Percentiles rank a stretch among this genome's conserved stretches.
Conservation (phyloP, 1,140 invertebrate genomes). For the Lanistes nyassanus region DNA sequence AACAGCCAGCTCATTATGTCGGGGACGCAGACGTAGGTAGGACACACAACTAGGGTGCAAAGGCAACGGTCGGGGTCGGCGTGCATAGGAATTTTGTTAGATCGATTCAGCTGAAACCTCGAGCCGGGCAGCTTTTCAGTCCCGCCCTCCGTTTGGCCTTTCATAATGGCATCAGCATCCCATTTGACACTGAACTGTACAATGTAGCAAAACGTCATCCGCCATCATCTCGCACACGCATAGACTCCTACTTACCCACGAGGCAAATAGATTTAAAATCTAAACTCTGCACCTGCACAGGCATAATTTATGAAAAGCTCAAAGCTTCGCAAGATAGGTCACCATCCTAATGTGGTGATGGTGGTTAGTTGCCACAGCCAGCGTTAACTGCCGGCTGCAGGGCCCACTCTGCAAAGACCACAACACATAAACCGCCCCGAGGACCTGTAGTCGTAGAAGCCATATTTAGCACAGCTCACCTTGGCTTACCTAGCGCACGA, state of each 20-base stretch:
- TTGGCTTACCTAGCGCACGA: conserved; percentile 24
- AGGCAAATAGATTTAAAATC: conserved; percentile 17
- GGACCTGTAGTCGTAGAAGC: conserved; percentile 23
- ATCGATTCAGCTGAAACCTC: conserved; percentile 2
- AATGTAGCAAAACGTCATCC: conserved; percentile 24
- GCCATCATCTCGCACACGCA: conserved; percentile 13
- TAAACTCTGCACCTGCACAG: conserved; percentile 19
- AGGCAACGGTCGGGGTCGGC: not conserved
- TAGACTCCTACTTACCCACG: conserved; percentile 8
- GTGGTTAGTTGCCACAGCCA: too few relatives aligned
- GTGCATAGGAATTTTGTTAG: conserved; percentile 2
- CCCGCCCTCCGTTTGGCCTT: conserved; percentile 18
- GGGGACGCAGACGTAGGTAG: conserved; percentile 11
- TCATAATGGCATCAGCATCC: conserved; percentile 17
- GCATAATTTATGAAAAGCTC: too few relatives aligned
- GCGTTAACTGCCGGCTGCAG: too few relatives aligned
- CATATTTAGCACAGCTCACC: conserved; percentile 30
- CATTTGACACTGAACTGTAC: conserved; percentile 18
- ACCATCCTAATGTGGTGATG: too few relatives aligned
- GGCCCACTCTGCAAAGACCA: too few relatives aligned
- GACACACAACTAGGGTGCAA: not conserved
- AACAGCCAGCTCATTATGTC: conserved; percentile 18
- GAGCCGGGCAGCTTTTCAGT: conserved; percentile 1
- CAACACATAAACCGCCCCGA: conserved; percentile 3
- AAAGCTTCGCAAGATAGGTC: too few relatives aligned